These are phyloP conservation scores for Ganaspis brasiliensis DNA, from an alignment of 2,888 invertebrate genomes.

Conservation along the genomic window DNA sequence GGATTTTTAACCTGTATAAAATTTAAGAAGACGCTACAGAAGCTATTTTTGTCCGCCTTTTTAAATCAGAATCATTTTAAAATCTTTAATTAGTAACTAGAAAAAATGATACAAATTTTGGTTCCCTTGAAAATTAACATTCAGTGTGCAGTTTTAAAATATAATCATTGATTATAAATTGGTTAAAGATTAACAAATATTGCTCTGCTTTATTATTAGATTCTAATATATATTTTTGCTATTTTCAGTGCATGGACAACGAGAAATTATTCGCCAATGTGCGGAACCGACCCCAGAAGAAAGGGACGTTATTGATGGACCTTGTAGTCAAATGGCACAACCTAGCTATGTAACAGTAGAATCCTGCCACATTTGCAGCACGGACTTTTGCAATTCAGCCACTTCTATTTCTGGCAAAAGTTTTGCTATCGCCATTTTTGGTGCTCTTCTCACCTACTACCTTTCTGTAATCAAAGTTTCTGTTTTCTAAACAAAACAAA, in stretches of 20 bases:
- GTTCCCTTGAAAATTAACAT: no score
- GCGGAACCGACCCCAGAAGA: slow-evolving; percentile 72
- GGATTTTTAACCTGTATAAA: no score
- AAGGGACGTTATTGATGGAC: slow-evolving; percentile 70
- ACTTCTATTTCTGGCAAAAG: slow-evolving; percentile 65
- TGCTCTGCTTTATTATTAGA: slow-evolving; percentile 11
- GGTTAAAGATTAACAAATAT: background rate
- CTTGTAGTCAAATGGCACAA: slow-evolving; percentile 66
- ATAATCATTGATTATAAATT: background rate
- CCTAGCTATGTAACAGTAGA: slow-evolving; percentile 68
- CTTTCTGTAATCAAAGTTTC: slow-evolving; percentile 58
- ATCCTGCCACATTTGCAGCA: slow-evolving; percentile 75
- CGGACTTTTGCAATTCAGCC: slow-evolving; percentile 75
- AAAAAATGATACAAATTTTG: no score
- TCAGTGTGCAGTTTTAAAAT: no score
- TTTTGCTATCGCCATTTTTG: slow-evolving; percentile 61
- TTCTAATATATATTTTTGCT: slow-evolving; percentile 5
- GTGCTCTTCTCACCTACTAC: slow-evolving; percentile 61
- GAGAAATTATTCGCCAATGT: slow-evolving; percentile 71
- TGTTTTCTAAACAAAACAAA: slow-evolving; percentile 49
- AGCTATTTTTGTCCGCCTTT: no score
- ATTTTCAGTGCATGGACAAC: slow-evolving; percentile 70
- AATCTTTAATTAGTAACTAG: no score
- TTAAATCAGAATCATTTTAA: no score
- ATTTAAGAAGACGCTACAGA: no score